Percentiles rank a stretch among this genome's conserved stretches.
These are phyloP conservation scores for Palaemon carinicauda DNA, from an alignment of 1,140 invertebrate species.

Conservation along the genomic window DNA sequence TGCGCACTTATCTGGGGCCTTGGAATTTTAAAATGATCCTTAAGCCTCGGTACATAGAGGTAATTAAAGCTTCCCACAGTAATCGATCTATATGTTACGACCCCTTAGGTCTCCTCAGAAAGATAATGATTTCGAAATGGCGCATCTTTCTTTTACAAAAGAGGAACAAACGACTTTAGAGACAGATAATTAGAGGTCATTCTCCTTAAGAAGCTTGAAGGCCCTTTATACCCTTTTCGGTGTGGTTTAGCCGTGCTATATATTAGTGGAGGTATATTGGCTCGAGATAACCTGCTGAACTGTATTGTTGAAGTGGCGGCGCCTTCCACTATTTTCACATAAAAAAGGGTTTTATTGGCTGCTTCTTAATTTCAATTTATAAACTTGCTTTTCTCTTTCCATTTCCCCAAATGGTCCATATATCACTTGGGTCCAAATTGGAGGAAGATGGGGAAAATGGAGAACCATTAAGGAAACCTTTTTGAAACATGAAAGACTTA, in stretches of 20 bases:
- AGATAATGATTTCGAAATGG: background rate
- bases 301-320: background rate
- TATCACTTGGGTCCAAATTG: no score
- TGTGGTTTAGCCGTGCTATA: background rate
- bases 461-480: no score
- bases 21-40: background rate
- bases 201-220: no score
- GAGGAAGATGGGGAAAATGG: no score
- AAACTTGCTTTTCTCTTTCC: no score
- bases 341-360: background rate
- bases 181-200: background rate
- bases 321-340: background rate
- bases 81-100: background rate
- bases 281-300: slow-evolving; percentile 4
- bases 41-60: background rate
- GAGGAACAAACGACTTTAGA: background rate
- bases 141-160: background rate
- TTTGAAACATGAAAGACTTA: no score
- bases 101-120: background rate
- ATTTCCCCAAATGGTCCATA: no score
- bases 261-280: slow-evolving; percentile 5
- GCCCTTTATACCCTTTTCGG: no score
- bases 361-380: no score
- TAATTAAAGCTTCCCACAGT: background rate
- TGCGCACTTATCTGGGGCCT: background rate